These are phyloP conservation scores for Ornithorhynchus anatinus DNA, from an alignment of 2,113 vertebrate genomes.

Conservation along the genomic window DNA sequence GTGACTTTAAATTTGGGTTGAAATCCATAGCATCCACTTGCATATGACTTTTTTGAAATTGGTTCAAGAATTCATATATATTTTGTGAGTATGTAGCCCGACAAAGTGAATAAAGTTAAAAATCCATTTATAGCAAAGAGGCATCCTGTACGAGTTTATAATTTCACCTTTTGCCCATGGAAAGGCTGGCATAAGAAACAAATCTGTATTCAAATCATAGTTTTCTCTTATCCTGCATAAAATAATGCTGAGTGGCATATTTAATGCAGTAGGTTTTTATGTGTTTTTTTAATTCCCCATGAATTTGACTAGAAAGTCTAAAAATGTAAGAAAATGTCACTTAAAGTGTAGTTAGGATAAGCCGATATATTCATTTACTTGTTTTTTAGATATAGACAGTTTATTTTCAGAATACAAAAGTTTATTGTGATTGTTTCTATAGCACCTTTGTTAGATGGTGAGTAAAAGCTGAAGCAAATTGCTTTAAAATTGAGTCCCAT, in stretches of 20 bases:
- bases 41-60: background rate
- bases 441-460: too few species aligned
- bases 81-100: background rate
- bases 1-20: conserved; percentile 8
- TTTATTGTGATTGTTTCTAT: too few species aligned
- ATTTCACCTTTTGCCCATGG: background rate
- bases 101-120: background rate
- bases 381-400: too few species aligned
- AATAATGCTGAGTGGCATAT: background rate
- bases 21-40: background rate
- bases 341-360: too few species aligned
- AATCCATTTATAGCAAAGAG: background rate
- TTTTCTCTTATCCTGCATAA: conserved; percentile 20
- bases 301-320: background rate
- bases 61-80: background rate
- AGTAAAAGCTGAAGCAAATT: too few species aligned
- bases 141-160: background rate
- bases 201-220: background rate
- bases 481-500: too few species aligned
- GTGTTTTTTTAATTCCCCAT: conserved; percentile 9
- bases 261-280: conserved; percentile 1
- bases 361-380: too few species aligned
- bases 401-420: too few species aligned
- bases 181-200: background rate
- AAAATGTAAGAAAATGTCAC: too few species aligned